Percentiles rank a stretch among this genome's conserved stretches.
phyloP scores from a whole-genome alignment of 2,797 vertebrate genomes.

The Acanthopagrus latus region DNA sequence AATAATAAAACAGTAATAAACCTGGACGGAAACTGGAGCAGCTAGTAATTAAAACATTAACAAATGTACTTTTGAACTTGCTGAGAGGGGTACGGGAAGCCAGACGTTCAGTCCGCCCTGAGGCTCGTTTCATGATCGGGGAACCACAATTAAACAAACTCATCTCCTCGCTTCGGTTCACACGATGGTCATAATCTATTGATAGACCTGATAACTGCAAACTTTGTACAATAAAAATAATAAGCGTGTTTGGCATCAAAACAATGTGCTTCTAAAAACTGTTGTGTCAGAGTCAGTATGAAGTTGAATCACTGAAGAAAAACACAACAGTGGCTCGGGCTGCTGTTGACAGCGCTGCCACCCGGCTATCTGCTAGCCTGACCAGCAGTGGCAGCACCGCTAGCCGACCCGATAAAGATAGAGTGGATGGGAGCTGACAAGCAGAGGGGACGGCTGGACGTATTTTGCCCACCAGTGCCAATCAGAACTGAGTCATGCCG shows the following conservation, averaged over 20 bases:
- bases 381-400: constrained; percentile 56
- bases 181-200: not conserved
- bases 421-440: constrained; percentile 66
- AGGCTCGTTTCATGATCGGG: constrained; percentile 20
- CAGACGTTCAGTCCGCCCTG: constrained; percentile 42
- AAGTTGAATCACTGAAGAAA: constrained; percentile 13
- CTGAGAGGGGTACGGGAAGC: constrained; percentile 17
- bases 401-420: constrained; percentile 46
- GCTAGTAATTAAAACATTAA: constrained; percentile 30
- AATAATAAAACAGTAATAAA: not conserved
- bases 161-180: constrained; percentile 15
- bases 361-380: constrained; percentile 56
- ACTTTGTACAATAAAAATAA: not conserved
- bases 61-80: constrained; percentile 25
- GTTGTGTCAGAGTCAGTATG: constrained; percentile 21
- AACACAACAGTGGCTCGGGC: constrained; percentile 17
- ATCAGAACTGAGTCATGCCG: constrained; percentile 59
- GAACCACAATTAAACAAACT: constrained; percentile 30
- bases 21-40: not conserved
- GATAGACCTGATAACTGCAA: not conserved
- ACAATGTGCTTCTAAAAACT: too few relatives aligned
- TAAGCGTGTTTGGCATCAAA: not conserved
- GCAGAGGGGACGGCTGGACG: constrained; percentile 43
- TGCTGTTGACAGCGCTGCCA: constrained; percentile 42
- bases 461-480: constrained; percentile 57